Conservation (phyloP, 2,888 invertebrate species). For the Serrognathus titanus region DNA sequence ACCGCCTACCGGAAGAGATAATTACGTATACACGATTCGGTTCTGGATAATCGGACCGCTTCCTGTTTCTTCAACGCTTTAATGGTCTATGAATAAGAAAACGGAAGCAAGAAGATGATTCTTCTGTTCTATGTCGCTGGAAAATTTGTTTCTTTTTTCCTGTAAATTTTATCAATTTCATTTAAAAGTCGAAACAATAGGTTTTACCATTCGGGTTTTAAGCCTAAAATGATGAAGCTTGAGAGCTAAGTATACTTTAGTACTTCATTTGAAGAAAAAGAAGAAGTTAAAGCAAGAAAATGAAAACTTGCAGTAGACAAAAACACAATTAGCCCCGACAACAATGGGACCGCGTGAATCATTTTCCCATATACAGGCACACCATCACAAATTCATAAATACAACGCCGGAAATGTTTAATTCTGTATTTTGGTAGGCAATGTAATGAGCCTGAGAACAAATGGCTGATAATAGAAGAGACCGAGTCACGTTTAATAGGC, state of each 20-base stretch:
- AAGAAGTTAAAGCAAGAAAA: too few relatives aligned
- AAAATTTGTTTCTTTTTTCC: too few relatives aligned
- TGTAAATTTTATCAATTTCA: too few relatives aligned
- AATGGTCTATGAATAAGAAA: not conserved
- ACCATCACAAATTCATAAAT: not conserved
- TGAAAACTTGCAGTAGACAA: too few relatives aligned
- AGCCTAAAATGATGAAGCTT: too few relatives aligned
- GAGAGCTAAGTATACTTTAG: too few relatives aligned
- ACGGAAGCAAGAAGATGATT: not conserved
- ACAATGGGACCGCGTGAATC: not conserved
- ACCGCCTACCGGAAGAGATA: constrained; percentile 7
- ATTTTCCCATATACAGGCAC: not conserved
- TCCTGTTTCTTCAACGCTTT: constrained; percentile 13
- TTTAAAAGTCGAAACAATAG: too few relatives aligned
- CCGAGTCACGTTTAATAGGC: not conserved
- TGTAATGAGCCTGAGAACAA: not conserved
- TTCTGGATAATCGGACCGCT: constrained; percentile 12
- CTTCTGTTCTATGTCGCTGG: too few relatives aligned
- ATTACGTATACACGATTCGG: constrained; percentile 16
- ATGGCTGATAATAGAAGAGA: not conserved
- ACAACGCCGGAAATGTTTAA: not conserved
- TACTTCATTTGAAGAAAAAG: too few relatives aligned
- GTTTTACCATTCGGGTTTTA: too few relatives aligned
- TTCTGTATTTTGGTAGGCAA: not conserved
- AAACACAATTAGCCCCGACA: not conserved